Evolutionary conservation across 1,140 invertebrate genomes (phyloP), one percentile per base, ranked within the genome.

Genomic region (Pollicipes pollicipes): DNA sequence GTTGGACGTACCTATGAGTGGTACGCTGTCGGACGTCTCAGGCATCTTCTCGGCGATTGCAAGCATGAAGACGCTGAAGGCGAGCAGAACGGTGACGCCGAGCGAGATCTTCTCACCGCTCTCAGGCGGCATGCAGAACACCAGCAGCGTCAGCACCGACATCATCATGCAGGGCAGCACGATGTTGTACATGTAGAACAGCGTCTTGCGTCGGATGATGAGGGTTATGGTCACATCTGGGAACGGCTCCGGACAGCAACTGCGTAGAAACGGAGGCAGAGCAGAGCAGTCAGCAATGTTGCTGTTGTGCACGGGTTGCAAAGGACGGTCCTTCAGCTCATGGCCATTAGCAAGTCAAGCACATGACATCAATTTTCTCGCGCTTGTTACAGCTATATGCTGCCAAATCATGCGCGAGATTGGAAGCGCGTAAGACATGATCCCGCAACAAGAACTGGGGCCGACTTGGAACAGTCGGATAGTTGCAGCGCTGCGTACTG

Each of bases 161-260:
- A 85, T 81, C 83, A 84, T 84, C 71, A 84, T 81, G 74, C 84
- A 85, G 16, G 84, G 84, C 35, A 84, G 78, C 30, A 85, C 82
- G 6, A 85, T 80, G 77, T 85, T 85, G 77, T 83, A 83, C 74
- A 77, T 75, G 73, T 76, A 76, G 75, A 81, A 82, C 67, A 82
- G 76, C 0, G 79, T 81, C 74, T 81, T 81, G 30, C 81, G 73
- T 37, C 76, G 76, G 30, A 82, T 81, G 37, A 77, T 76, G 27
- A 84, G 76, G 10, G 79, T 82, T 64, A 85, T 81, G 6, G 83
- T 84, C 6, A 85, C 82, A 74, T 85, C 84, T 0, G 84, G 83
- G 76, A 83, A 85, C 8, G 83, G 83, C 74, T 84, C 83, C 0
- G 77, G 74, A 75, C 84, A 85, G 74, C 83, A 84, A 27, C 80